phyloP scores from a whole-genome alignment of 2,888 invertebrate genomes.

The Hartigia nigra region DNA sequence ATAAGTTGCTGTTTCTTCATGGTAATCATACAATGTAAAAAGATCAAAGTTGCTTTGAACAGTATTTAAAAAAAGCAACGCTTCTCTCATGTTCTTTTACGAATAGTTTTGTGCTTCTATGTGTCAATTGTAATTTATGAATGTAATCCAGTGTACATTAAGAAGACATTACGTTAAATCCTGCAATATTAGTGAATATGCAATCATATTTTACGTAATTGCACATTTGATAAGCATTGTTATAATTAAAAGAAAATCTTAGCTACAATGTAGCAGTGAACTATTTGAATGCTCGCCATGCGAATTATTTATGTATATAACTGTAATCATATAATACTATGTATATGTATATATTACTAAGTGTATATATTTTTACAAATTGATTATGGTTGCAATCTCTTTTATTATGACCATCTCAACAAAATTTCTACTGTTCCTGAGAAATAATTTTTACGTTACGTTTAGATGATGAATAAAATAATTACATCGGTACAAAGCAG shows the following conservation, averaged over 20 bases:
- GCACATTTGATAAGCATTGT: neutral
- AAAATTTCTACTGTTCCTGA: neutral
- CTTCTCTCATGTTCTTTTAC: neutral
- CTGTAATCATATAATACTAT: neutral
- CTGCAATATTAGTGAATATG: neutral
- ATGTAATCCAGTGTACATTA: neutral
- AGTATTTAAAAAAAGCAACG: neutral
- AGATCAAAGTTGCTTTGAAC: neutral
- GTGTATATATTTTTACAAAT: neutral
- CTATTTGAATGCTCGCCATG: neutral
- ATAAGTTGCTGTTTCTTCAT: slow-evolving; percentile 63
- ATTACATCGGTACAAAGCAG: neutral
- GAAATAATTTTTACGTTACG: neutral
- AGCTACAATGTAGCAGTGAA: neutral
- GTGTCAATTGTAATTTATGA: neutral
- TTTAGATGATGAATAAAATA: neutral
- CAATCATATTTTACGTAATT: neutral
- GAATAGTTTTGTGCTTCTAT: neutral
- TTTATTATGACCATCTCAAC: neutral
- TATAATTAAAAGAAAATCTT: neutral
- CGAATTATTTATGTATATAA: neutral
- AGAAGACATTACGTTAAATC: neutral
- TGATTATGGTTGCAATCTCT: neutral
- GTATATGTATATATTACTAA: neutral
- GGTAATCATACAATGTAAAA: slow-evolving; percentile 56